phyloP scores from a whole-genome alignment of 2,113 vertebrate species.

The Prunella himalayana region DNA sequence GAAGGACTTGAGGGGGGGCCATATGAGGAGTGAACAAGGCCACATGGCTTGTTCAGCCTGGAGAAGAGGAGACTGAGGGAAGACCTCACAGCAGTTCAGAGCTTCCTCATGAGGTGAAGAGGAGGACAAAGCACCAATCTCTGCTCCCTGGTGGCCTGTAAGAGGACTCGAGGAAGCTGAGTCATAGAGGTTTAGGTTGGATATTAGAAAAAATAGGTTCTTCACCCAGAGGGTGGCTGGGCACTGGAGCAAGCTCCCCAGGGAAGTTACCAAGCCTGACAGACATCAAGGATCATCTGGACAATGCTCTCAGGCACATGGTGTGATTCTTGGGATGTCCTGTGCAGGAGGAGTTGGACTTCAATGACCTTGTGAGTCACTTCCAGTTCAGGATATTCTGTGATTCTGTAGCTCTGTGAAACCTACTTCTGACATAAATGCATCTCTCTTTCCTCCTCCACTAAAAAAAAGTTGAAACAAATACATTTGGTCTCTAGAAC shows the following conservation, averaged over 20 bases:
- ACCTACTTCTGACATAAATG: fast-evolving
- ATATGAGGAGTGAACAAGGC: fast-evolving
- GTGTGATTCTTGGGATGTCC: background rate
- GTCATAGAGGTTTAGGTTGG: background rate
- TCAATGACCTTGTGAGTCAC: background rate
- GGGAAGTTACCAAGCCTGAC: background rate
- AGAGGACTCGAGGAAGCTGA: background rate
- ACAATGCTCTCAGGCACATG: background rate
- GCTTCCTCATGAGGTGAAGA: background rate
- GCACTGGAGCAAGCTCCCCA: background rate
- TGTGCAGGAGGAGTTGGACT: background rate
- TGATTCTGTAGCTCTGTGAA: background rate
- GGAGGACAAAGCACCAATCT: background rate
- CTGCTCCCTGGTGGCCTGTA: background rate
- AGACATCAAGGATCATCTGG: background rate
- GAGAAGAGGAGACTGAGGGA: background rate
- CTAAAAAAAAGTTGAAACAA: background rate
- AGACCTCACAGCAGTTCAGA: background rate
- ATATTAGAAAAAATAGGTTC: background rate
- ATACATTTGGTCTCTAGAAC: background rate
- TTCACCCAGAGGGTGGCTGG: background rate
- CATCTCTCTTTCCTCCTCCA: background rate
- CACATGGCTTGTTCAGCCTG: background rate
- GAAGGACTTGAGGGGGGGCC: background rate
- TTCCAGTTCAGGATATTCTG: background rate